Evolutionary conservation across 2,797 vertebrate genomes (phyloP).

Genomic region (Odontamblyopus rebecca): DNA sequence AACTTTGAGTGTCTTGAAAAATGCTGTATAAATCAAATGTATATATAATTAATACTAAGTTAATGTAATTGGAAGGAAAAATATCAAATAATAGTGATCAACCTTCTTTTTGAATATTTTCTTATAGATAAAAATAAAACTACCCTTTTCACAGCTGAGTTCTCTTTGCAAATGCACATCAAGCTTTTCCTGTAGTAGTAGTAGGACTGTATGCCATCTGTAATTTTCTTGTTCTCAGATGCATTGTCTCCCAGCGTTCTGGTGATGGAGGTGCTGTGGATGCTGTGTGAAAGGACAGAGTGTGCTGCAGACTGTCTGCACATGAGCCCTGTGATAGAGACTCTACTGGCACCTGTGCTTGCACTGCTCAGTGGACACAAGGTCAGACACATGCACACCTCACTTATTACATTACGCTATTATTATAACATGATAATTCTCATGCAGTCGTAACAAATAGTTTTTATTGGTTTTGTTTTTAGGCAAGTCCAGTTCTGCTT

Average conservation of each 20-base stretch:
- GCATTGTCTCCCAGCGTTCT: slow-evolving; percentile 83
- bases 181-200: neutral
- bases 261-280: slow-evolving; percentile 86
- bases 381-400: slow-evolving; percentile 63
- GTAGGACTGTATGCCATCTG: neutral
- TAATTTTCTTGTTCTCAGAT: slow-evolving; percentile 69
- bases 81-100: too few species aligned
- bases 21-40: too few species aligned
- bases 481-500: slow-evolving; percentile 4
- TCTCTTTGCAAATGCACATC: neutral
- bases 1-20: too few species aligned
- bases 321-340: slow-evolving; percentile 76
- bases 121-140: neutral
- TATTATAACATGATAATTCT: neutral
- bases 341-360: slow-evolving; percentile 83
- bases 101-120: too few species aligned
- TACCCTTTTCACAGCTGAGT: neutral
- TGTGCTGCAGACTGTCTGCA: slow-evolving; percentile 85
- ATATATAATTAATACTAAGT: too few species aligned
- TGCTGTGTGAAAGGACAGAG: slow-evolving; percentile 87
- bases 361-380: slow-evolving; percentile 79
- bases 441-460: neutral
- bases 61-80: too few species aligned
- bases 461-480: neutral
- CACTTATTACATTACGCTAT: neutral